A percentile compares a stretch with the other conserved stretches of the same genome.
These are phyloP conservation scores for Venturia canescens DNA, from an alignment of 1,140 invertebrate genomes.

Conservation along the genomic window DNA sequence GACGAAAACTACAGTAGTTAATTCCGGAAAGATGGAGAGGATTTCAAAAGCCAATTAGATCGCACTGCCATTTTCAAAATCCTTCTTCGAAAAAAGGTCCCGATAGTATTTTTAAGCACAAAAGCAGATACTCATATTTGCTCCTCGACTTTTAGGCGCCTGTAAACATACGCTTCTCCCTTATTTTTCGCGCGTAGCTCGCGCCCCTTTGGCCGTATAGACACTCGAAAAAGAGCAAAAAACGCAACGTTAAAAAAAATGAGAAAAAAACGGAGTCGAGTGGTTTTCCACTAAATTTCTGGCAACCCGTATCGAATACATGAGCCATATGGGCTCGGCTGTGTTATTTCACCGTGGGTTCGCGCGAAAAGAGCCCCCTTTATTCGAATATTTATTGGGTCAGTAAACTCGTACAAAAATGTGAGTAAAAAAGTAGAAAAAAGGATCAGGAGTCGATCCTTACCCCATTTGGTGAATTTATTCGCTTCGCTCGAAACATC, in stretches of 20 bases:
- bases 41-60: neutral
- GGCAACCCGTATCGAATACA: slow-evolving; percentile 15
- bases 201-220: neutral
- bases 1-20: too few species aligned
- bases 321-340: slow-evolving; percentile 13
- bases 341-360: slow-evolving; percentile 17
- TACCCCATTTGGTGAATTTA: slow-evolving; percentile 2
- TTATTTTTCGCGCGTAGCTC: slow-evolving; percentile 18
- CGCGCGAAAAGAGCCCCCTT: neutral
- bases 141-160: neutral
- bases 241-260: neutral
- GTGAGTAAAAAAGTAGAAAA: neutral
- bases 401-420: slow-evolving; percentile 10
- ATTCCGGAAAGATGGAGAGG: too few species aligned
- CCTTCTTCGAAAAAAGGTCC: slow-evolving; percentile 1
- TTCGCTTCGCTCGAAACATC: neutral
- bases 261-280: neutral
- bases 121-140: slow-evolving; percentile 10
- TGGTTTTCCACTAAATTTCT: slow-evolving; percentile 27
- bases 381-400: slow-evolving; percentile 25
- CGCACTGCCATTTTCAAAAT: neutral
- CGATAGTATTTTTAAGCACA: neutral
- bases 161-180: neutral
- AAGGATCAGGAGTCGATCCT: neutral
- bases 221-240: neutral